Conservation (phyloP, 2,888 invertebrate genomes). For the Tromatobia lineatoria region DNA sequence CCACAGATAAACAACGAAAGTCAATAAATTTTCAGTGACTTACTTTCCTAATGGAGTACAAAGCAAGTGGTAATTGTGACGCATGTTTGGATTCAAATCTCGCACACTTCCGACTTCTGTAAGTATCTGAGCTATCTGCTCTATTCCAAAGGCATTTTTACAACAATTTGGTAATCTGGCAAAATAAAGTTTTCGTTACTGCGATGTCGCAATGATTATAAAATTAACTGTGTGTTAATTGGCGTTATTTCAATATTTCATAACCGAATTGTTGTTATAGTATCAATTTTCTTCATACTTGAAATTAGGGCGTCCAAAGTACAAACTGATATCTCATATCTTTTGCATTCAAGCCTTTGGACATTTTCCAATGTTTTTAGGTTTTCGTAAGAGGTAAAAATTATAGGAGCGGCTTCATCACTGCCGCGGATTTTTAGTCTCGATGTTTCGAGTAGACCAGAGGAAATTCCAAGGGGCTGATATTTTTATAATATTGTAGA, state of each 20-base stretch:
- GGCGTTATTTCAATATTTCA: slow-evolving; percentile 14
- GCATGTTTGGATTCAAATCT: slow-evolving; percentile 80
- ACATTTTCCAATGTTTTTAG: slow-evolving; percentile 48
- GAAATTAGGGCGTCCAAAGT: slow-evolving; percentile 70
- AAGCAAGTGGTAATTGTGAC: slow-evolving; percentile 80
- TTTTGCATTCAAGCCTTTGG: slow-evolving; percentile 72
- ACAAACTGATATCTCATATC: slow-evolving; percentile 68
- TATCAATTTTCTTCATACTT: slow-evolving; percentile 70
- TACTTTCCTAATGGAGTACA: slow-evolving; percentile 74
- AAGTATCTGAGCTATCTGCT: slow-evolving; percentile 77
- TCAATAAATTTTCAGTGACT: neutral
- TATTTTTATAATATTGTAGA: neutral
- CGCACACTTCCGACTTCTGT: slow-evolving; percentile 73
- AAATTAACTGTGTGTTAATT: slow-evolving; percentile 3
- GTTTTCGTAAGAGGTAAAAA: slow-evolving; percentile 68
- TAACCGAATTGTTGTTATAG: slow-evolving; percentile 73
- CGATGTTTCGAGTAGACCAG: neutral
- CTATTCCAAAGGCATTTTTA: slow-evolving; percentile 78
- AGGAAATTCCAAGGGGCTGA: slow-evolving; percentile 4
- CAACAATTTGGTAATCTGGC: slow-evolving; percentile 81
- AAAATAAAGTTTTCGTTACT: slow-evolving; percentile 8
- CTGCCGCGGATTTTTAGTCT: neutral
- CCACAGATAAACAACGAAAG: neutral
- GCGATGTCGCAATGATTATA: neutral
- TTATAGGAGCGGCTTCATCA: slow-evolving; percentile 19